phyloP scores from a whole-genome alignment of 2,113 vertebrate genomes.

The Coryphaenoides rupestris region DNA sequence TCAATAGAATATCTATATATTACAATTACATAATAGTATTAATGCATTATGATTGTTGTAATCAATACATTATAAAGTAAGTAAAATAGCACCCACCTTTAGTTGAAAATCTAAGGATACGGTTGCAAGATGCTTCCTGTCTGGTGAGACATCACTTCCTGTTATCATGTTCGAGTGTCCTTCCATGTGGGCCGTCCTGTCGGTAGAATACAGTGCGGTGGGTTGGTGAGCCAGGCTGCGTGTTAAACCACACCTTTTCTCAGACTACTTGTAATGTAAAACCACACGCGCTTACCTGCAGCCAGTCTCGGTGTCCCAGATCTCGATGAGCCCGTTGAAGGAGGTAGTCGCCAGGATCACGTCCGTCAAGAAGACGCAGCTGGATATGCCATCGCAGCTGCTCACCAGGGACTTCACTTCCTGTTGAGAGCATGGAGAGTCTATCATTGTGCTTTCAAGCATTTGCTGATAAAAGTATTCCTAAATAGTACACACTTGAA shows the following conservation, averaged over 20 bases:
- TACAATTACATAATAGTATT: too few species aligned
- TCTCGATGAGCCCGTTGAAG: slow-evolving; percentile 78
- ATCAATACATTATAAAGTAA: neutral
- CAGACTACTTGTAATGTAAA: neutral
- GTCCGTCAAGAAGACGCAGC: slow-evolving; percentile 74
- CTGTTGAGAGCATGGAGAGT: slow-evolving; percentile 53
- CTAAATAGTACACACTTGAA: too few species aligned
- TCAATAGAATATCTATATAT: too few species aligned
- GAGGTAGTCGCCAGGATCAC: slow-evolving; percentile 73
- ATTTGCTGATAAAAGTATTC: too few species aligned
- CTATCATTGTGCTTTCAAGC: neutral
- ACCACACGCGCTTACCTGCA: slow-evolving; percentile 64
- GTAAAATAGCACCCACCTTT: slow-evolving; percentile 69
- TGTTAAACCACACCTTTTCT: neutral
- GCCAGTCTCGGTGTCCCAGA: slow-evolving; percentile 77
- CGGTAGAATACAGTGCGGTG: too few species aligned
- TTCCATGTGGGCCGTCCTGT: slow-evolving; percentile 69
- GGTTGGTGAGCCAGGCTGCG: neutral
- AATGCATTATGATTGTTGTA: too few species aligned
- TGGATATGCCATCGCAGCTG: slow-evolving; percentile 79
- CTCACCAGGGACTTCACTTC: slow-evolving; percentile 78
- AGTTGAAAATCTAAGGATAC: slow-evolving; percentile 79
- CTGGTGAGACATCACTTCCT: slow-evolving; percentile 71
- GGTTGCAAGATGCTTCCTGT: slow-evolving; percentile 75
- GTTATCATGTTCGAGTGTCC: slow-evolving; percentile 78